Evolutionary conservation across 1,140 invertebrate genomes (phyloP), one percentile per base, ranked within the genome.

Genomic region (Pomacea maculata): DNA sequence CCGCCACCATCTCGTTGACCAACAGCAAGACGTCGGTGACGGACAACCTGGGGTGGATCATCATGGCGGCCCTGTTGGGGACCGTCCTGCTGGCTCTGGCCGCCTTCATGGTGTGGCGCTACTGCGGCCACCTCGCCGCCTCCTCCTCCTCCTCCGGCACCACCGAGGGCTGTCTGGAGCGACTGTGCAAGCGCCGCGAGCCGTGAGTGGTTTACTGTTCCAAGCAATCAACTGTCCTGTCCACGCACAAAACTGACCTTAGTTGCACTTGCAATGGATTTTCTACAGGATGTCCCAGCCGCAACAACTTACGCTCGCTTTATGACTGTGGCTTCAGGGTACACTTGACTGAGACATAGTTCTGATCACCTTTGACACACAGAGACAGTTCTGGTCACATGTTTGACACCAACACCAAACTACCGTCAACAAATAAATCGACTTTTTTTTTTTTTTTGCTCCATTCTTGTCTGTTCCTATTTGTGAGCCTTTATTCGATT

Each of bases 1-100:
- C 73, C 9, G 57, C 80, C 9, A 10, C 55, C 12, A 63, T 54
- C 0, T 15, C 67, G 6, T 78, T 78, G 11, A 52, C 74, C 63
- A 81, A 73, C 54, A 80, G 73, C 77, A 82, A 77, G 25, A 81
- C 80, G 45, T 68, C 70, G 19, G 80, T 82, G 14, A 79, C 34
- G 25, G 75, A 78, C 25, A 78, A 78, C 45, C 75, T 78, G 34
- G 75, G 10, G 0, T 78, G 75, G 75, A 78, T 78, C 75, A 68
- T 78, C 19, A 34, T 78, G 63, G 75, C 75, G 15, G 75, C 21
- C 34, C 64, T 68, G 61, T 19, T 78, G 64, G 75, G 15, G 12
- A 78, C 75, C 0, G 64, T 67, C 5, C 54, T 78, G 11, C 21
- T 78, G 29, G 75, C 63, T 10, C 25, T 34, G n/a, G 25, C 67